Percentiles rank a stretch among this genome's conserved stretches.
Conservation (phyloP, 1,140 invertebrate genomes). For the Aphelinus certus region DNA sequence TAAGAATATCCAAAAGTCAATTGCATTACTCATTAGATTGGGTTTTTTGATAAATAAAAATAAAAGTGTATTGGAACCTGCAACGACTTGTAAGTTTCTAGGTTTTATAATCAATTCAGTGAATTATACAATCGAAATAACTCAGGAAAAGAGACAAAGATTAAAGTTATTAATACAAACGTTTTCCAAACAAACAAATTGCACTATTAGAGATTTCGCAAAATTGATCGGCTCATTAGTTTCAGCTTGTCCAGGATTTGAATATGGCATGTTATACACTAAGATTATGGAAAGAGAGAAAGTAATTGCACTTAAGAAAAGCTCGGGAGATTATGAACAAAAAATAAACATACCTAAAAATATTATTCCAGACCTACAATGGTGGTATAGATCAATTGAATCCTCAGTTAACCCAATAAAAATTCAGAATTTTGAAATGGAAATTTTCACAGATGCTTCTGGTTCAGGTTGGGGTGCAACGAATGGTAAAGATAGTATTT, state of each 20-base stretch:
- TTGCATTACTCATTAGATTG: neutral
- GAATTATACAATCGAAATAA: slow-evolving; percentile 23
- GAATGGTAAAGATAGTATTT: slow-evolving; percentile 35
- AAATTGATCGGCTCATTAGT: slow-evolving; percentile 18
- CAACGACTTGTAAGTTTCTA: slow-evolving; percentile 40
- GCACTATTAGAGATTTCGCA: slow-evolving; percentile 21
- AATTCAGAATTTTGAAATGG: slow-evolving; percentile 4
- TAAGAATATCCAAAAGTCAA: slow-evolving; percentile 20
- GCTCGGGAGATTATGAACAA: neutral
- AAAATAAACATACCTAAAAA: neutral
- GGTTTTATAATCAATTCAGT: slow-evolving; percentile 43
- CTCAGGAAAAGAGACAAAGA: slow-evolving; percentile 32
- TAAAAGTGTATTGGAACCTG: slow-evolving; percentile 35
- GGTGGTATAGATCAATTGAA: slow-evolving; percentile 4
- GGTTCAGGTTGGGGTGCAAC: slow-evolving; percentile 42
- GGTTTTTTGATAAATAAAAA: slow-evolving; percentile 43
- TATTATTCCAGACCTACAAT: neutral
- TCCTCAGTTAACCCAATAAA: neutral
- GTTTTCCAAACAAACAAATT: slow-evolving; percentile 12
- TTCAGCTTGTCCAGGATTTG: neutral
- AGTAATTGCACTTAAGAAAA: neutral
- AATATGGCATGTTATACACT: slow-evolving; percentile 17
- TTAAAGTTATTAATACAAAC: neutral
- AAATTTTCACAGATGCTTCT: slow-evolving; percentile 31
- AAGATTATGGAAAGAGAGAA: slow-evolving; percentile 14